Conservation (phyloP, 2,888 invertebrate genomes). For the Lasioglossum marginatum region DNA sequence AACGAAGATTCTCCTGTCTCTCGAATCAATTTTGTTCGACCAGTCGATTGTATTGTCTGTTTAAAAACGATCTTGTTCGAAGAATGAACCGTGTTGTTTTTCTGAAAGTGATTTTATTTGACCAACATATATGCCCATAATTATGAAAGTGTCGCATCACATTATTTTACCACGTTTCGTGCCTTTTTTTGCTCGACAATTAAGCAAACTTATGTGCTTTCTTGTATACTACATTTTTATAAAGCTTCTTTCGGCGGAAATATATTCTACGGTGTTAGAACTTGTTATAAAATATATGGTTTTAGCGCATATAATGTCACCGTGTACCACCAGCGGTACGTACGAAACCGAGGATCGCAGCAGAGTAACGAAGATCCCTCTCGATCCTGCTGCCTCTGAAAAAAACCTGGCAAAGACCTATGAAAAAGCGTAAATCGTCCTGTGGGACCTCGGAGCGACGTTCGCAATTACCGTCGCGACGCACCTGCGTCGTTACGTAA, state of each 20-base stretch:
- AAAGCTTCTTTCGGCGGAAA: too few species aligned
- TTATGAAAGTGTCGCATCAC: too few species aligned
- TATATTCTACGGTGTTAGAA: too few species aligned
- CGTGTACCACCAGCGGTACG: too few species aligned
- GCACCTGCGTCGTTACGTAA: slow-evolving; percentile 40
- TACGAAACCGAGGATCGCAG: background rate
- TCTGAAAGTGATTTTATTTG: too few species aligned
- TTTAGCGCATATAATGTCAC: too few species aligned
- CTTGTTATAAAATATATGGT: too few species aligned
- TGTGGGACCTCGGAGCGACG: background rate
- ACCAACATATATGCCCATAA: background rate
- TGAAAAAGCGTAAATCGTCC: background rate
- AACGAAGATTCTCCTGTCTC: background rate
- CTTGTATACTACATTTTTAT: too few species aligned
- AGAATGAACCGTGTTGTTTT: background rate
- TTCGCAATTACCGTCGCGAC: slow-evolving; percentile 5
- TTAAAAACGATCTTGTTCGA: background rate
- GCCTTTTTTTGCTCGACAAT: too few species aligned
- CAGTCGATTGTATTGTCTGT: background rate
- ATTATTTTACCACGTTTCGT: too few species aligned
- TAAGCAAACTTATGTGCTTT: too few species aligned
- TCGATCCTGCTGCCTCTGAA: background rate
- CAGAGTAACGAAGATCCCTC: background rate
- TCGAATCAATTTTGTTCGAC: background rate
- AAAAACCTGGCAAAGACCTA: background rate